Evolutionary conservation across 2,888 invertebrate genomes (phyloP).

Genomic region (Seladonia tumulorum): DNA sequence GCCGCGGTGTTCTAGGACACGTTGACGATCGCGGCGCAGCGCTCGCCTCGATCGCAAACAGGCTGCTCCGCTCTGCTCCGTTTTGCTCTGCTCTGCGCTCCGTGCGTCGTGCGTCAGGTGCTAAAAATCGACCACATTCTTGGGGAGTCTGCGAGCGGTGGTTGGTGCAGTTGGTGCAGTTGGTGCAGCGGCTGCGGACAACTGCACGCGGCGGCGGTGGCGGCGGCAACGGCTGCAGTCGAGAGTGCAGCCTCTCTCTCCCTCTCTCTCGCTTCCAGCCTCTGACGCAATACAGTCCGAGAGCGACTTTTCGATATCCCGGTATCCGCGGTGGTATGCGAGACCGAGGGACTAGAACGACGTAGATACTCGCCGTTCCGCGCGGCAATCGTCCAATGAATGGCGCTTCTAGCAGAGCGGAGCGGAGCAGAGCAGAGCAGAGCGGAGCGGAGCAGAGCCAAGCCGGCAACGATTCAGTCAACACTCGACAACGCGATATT

Average conservation of each 20-base stretch:
- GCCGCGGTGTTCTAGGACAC: conserved; percentile 9
- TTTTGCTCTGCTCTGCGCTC: neutral
- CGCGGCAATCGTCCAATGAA: conserved; percentile 9
- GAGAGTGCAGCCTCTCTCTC: conserved; percentile 36
- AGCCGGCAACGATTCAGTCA: conserved; percentile 25
- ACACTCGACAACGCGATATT: conserved; percentile 19
- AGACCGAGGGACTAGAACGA: conserved; percentile 13
- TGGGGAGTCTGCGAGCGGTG: conserved; percentile 38
- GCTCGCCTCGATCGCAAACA: conserved; percentile 47
- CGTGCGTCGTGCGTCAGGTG: conserved; percentile 57
- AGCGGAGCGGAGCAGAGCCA: neutral
- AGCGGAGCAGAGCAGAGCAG: neutral
- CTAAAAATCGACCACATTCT: conserved; percentile 69
- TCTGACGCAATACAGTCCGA: conserved; percentile 50
- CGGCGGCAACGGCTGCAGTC: neutral
- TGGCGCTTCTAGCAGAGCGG: neutral
- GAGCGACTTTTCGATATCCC: conserved; percentile 58
- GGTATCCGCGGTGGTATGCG: conserved; percentile 49
- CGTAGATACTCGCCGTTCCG: conserved; percentile 31
- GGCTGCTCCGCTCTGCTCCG: conserved; percentile 19
- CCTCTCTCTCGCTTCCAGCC: conserved; percentile 31
- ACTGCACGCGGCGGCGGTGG: conserved; percentile 1
- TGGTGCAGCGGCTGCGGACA: conserved; percentile 19
- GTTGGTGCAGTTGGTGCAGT: conserved; percentile 9
- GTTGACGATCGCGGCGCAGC: conserved; percentile 9